Base-by-base conservation (phyloP, 2,797 vertebrate genomes). In the Lepilemur ruficaudatus region DNA sequence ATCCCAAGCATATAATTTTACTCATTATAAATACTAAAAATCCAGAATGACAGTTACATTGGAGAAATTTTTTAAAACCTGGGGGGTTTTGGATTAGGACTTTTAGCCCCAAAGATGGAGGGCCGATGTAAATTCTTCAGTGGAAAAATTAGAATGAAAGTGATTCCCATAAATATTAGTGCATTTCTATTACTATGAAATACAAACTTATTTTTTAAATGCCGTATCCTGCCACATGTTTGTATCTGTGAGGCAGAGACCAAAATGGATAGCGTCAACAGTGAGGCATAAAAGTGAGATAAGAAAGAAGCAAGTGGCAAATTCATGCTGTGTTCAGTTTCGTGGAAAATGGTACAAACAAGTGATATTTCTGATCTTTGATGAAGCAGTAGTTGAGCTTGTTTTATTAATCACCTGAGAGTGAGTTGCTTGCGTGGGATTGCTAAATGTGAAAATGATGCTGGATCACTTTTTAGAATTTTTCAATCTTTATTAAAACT, bases 21-120 rank as follows among this genome's bases (percentile, higher is more conserved):
- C 95, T 98, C 95, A 98, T 98, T 98, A 98, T 96, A 97, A 98
- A 97, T 97, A 98, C 96, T 98, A 98, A 97, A 97, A 97, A 76
- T 94, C 93, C 65, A 72, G 70, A 94, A 96, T 89, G 57, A 93
- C 22, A 88, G 55, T 84, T 81, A 61, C n/a, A 48, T 75, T 80
- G 69, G 70, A 86, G 41, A 79, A 52, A 75, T 55, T 30, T 86
- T 52, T 41, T 65, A 48, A 61, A 32, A 75, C 83, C 52, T 25
- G 35, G 65, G 82, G 91, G 83, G 81, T 89, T 65, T 83, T 59
- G n/a, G 52, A 0, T 84, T 85, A 52, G 5, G 0, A 73, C 0
- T 0, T 76, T 86, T 91, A 75, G 82, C 89, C 50, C 0, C 5
- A n/a, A 94, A 96, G 92, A 84, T 69, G 50, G 52, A 87, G 79